Evolutionary conservation across 2,888 invertebrate genomes (phyloP).

Genomic region (Campoplex capitator): DNA sequence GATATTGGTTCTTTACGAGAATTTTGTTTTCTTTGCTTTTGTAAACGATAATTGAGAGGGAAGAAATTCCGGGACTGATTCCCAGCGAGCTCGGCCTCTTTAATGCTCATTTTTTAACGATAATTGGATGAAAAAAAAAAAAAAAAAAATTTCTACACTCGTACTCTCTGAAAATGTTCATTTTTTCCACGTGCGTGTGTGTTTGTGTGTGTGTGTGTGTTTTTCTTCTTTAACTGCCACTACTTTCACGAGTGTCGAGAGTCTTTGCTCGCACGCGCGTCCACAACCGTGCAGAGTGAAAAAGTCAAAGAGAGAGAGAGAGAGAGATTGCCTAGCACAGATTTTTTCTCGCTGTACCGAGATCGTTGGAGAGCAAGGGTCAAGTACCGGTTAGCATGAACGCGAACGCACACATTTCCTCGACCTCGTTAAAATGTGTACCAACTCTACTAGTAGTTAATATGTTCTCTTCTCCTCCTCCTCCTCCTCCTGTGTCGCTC

Average conservation of each 20-base stretch:
- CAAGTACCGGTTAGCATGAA: slow-evolving; percentile 67
- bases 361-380: slow-evolving; percentile 59
- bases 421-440: slow-evolving; percentile 63
- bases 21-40: neutral
- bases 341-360: slow-evolving; percentile 42
- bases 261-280: slow-evolving; percentile 28
- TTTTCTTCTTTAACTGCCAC: slow-evolving; percentile 18
- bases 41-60: neutral
- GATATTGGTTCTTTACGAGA: neutral
- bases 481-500: neutral
- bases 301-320: slow-evolving; percentile 21
- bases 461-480: neutral
- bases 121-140: neutral
- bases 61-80: neutral
- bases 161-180: neutral
- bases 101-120: neutral
- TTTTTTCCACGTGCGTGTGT: neutral
- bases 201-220: too few species aligned
- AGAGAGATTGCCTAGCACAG: slow-evolving; percentile 30
- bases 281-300: slow-evolving; percentile 2
- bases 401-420: slow-evolving; percentile 63
- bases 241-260: slow-evolving; percentile 50
- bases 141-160: neutral
- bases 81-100: too few species aligned
- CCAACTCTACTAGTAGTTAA: slow-evolving; percentile 35